A percentile compares a stretch with the other conserved stretches of the same genome.
Evolutionary conservation across 2,888 invertebrate genomes (phyloP).

Genomic region (Cataglyphis altisquamis): DNA sequence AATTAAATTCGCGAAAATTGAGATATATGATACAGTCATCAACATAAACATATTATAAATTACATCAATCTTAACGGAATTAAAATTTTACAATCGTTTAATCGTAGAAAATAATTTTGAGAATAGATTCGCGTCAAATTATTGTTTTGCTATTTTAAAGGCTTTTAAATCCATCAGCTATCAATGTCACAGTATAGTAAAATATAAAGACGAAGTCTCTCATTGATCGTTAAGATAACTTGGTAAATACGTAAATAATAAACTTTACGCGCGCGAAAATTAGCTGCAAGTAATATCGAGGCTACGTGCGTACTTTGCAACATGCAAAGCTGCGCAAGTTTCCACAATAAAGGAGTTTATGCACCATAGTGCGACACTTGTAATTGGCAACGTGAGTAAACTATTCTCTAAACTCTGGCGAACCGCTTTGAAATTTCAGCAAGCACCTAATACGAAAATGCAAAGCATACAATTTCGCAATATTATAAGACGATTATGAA

Average conservation of each 20-base stretch:
- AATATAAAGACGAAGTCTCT: background rate
- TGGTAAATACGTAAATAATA: background rate
- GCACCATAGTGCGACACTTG: conserved; percentile 13
- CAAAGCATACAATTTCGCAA: background rate
- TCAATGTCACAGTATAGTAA: background rate
- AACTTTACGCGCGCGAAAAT: background rate
- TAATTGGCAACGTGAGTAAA: conserved; percentile 39
- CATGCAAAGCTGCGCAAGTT: conserved; percentile 25
- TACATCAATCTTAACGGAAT: background rate
- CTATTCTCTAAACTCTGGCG: conserved; percentile 2
- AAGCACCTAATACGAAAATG: conserved; percentile 13
- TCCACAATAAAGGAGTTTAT: conserved; percentile 36
- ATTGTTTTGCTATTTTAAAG: background rate
- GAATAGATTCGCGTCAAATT: background rate
- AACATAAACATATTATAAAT: background rate
- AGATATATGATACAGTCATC: background rate
- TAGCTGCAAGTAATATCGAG: background rate
- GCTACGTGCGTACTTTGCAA: conserved; percentile 24
- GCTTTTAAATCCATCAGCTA: background rate
- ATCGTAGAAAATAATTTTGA: background rate
- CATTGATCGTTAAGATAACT: background rate
- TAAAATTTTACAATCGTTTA: background rate
- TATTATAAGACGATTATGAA: conserved; percentile 13
- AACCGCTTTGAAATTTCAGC: conserved; percentile 47
- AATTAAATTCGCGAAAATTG: conserved; percentile 9